Evolutionary conservation across 53 echinoderm and acorn worm species (phyloP), one percentile per base, ranked within the genome.

Genomic region (Apostichopus leukothele): DNA sequence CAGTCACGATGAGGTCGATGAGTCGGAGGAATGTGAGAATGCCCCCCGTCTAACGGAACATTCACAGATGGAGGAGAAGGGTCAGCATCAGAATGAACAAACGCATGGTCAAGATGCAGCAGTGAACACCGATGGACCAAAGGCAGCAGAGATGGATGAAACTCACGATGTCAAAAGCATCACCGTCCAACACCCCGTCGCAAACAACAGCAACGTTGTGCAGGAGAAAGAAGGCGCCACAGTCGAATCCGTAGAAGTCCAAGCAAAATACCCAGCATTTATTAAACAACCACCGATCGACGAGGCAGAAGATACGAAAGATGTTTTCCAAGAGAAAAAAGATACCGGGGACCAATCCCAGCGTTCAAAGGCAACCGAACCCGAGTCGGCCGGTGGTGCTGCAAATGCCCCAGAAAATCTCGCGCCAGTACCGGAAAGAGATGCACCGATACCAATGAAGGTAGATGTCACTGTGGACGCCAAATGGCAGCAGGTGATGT

Each of bases 401-500:
- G 16, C 18, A 6, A n/a, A 21, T 71, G 71, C 20, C 16, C 20
- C 21, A 1, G 71, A 71, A 19, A 13, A 71, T 19, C 18, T 71
- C 0, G 14, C 13, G 14, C n/a, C 71, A 71, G n/a, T 0, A n/a
- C 21, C 18, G 5, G 71, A 18, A 6, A 19, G 20, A 6, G 18
- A 71, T 6, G 18, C 6, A 71, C 18, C 71, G 5, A 71, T 7
- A 14, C 13, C 21, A 1, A 19, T 71, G 20, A 18, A 18, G 18
- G 18, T 71, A 19, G 71, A 71, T 71, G 71, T 85, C 26, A 67
- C 13, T 13, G 85, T 85, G 68, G 63, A 67, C 16, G 14, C 57
- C 9, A 63, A 67, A 18, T 85, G 85, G 85, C 63, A 39, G 26
- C 8, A 85, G 39, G 5, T 85, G 16, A 85, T 85, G 85, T 50